Conservation (phyloP, 2,888 invertebrate species). For the Kuschelorhynchus macadamiae region DNA sequence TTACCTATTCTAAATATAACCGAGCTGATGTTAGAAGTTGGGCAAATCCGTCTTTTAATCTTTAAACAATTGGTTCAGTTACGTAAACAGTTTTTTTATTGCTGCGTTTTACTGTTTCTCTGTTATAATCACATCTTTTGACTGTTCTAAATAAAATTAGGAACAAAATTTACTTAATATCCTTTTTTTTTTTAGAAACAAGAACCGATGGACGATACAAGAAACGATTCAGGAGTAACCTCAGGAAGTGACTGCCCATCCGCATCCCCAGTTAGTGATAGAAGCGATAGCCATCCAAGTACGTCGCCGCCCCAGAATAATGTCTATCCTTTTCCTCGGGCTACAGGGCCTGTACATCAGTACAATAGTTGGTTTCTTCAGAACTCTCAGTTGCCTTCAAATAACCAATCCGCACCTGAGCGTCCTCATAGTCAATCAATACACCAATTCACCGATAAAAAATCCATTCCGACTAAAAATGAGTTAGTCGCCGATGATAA, state of each 20-base stretch:
- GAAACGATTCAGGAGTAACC: conserved; percentile 74
- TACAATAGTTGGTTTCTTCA: neutral
- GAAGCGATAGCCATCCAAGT: conserved; percentile 55
- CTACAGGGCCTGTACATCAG: neutral
- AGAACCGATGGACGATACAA: conserved; percentile 69
- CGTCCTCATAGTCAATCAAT: neutral
- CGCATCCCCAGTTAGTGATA: conserved; percentile 73
- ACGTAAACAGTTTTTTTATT: conserved; percentile 53
- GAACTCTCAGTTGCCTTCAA: neutral
- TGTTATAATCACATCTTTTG: conserved; percentile 29
- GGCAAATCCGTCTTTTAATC: conserved; percentile 52
- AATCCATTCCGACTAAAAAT: conserved; percentile 20
- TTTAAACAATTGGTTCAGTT: conserved; percentile 51
- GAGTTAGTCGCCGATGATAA: conserved; percentile 67
- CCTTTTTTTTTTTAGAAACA: conserved; percentile 71
- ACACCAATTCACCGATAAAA: neutral
- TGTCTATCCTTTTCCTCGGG: neutral
- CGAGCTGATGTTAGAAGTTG: conserved; percentile 49
- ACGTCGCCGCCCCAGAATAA: conserved; percentile 28
- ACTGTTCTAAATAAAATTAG: conserved; percentile 26
- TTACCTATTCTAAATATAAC: conserved; percentile 58
- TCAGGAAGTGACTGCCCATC: conserved; percentile 77
- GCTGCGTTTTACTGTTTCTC: conserved; percentile 43
- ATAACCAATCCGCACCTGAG: neutral
- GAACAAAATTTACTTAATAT: conserved; percentile 28